Conservation (phyloP, 2,797 vertebrate genomes). For the Bovichtus variegatus region DNA sequence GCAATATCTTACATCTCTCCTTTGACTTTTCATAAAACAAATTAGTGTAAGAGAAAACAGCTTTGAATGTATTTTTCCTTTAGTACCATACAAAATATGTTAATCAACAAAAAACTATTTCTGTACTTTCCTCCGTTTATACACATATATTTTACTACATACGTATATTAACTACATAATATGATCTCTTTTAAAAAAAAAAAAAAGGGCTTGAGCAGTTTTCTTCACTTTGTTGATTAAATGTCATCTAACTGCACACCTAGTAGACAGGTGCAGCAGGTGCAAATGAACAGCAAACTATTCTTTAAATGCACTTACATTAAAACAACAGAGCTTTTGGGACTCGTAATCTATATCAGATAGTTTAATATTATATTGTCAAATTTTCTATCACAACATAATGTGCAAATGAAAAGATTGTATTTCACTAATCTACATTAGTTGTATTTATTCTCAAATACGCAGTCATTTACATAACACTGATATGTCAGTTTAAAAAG, state of each 20-base stretch:
- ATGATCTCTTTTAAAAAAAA: too few relatives aligned
- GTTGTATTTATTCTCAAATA: not conserved
- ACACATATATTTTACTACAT: too few relatives aligned
- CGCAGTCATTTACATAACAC: not conserved
- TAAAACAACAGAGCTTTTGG: not conserved
- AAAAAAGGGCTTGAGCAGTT: too few relatives aligned
- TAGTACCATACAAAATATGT: not conserved
- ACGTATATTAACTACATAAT: too few relatives aligned
- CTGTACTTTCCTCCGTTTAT: not conserved
- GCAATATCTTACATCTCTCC: not conserved
- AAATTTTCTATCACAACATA: not conserved
- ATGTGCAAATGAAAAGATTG: not conserved
- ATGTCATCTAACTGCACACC: not conserved
- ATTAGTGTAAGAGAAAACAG: not conserved
- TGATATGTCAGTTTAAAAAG: not conserved
- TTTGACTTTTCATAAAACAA: not conserved
- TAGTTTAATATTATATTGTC: not conserved
- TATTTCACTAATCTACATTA: not conserved
- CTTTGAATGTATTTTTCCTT: not conserved
- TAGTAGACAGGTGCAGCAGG: not conserved
- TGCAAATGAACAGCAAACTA: not conserved
- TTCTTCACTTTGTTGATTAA: not conserved
- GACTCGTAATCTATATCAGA: not conserved
- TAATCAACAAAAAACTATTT: not conserved
- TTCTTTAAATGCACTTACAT: not conserved